A percentile compares a stretch with the other conserved stretches of the same genome.
These are phyloP conservation scores for Xestobium rufovillosum DNA, from an alignment of 2,888 invertebrate species.

Conservation along the genomic window DNA sequence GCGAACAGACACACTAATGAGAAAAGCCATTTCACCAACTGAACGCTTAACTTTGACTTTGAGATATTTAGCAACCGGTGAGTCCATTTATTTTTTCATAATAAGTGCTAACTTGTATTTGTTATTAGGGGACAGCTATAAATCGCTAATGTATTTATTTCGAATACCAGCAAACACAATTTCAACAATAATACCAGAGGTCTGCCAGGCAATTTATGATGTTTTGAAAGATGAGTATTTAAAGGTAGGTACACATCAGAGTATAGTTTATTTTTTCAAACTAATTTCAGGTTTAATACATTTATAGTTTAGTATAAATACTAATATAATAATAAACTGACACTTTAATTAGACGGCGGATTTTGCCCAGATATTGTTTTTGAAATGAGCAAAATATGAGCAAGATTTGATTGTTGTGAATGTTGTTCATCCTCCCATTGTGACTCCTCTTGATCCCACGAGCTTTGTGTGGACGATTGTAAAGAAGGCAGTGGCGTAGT, in stretches of 20 bases:
- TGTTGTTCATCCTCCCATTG: too few relatives aligned
- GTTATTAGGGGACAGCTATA: conserved; percentile 11
- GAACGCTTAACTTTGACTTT: conserved; percentile 11
- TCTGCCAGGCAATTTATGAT: conserved; percentile 10
- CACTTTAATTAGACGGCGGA: too few relatives aligned
- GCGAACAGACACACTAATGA: conserved; percentile 10
- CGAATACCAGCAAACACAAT: conserved; percentile 11
- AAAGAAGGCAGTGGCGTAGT: conserved; percentile 1
- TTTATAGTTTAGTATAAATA: too few relatives aligned
- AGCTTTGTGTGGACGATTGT: neutral
- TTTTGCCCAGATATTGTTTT: too few relatives aligned
- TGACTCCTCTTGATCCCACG: too few relatives aligned
- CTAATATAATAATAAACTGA: too few relatives aligned
- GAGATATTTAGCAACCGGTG: conserved; percentile 10
- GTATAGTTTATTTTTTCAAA: too few relatives aligned
- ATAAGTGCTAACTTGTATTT: too few relatives aligned
- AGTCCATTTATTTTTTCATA: too few relatives aligned
- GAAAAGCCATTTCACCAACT: conserved; percentile 10
- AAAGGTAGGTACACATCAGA: conserved; percentile 9
- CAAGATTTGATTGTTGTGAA: too few relatives aligned
- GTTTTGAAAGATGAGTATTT: conserved; percentile 10
- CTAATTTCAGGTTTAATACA: too few relatives aligned
- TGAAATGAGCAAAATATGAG: too few relatives aligned
- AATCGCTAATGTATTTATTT: conserved; percentile 11
- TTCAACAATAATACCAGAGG: conserved; percentile 7